phyloP scores from a whole-genome alignment of 2,888 invertebrate species.

The Cheilosia vernalis region DNA sequence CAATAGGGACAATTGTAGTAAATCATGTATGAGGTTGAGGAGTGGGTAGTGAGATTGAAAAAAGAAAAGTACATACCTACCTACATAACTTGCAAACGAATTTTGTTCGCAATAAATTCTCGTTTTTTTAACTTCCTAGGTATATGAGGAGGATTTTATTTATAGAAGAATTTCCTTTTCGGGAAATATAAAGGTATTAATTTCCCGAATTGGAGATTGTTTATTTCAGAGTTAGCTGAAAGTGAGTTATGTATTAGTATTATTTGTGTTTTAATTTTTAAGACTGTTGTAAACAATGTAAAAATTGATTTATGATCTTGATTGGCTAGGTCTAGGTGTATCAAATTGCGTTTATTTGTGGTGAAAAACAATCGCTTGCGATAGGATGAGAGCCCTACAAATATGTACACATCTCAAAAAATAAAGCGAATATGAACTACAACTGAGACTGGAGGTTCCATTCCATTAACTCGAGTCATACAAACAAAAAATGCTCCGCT shows the following conservation, averaged over 20 bases:
- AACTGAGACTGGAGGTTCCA: background rate
- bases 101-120: conserved; percentile 50
- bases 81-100: conserved; percentile 26
- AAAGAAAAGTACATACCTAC: conserved; percentile 23
- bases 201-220: conserved; percentile 33
- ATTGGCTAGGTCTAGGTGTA: background rate
- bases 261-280: conserved; percentile 35
- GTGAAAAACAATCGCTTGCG: no score
- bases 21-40: conserved; percentile 47
- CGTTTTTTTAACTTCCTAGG: conserved; percentile 25
- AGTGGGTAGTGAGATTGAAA: conserved; percentile 11
- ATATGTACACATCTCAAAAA: background rate
- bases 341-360: background rate
- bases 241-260: conserved; percentile 45
- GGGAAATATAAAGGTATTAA: conserved; percentile 30
- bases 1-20: conserved; percentile 70
- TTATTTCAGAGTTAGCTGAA: conserved; percentile 34
- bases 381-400: no score
- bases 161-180: conserved; percentile 5
- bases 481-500: conserved; percentile 8
- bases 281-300: conserved; percentile 24
- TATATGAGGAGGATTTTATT: conserved; percentile 12
- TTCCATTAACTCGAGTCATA: background rate
- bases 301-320: conserved; percentile 12
- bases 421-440: background rate